phyloP scores from a whole-genome alignment of 2,888 invertebrate species.

The Erebia ligea region DNA sequence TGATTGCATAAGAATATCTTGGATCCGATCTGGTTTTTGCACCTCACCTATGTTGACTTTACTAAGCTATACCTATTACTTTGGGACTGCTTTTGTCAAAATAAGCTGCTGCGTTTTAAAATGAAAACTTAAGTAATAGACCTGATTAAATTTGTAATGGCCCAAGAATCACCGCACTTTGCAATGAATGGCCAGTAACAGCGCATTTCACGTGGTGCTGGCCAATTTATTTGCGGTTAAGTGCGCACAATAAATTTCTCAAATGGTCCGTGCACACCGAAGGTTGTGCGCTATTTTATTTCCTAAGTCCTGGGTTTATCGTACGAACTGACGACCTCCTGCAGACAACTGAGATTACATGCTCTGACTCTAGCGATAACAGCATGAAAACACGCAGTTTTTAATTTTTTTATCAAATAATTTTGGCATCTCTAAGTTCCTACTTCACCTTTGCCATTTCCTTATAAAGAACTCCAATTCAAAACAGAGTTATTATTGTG shows the following conservation, averaged over 20 bases:
- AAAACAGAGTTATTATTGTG: constrained; percentile 1
- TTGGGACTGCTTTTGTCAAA: not conserved
- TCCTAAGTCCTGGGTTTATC: constrained; percentile 55
- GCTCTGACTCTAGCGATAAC: not conserved
- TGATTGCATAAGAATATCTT: too few relatives aligned
- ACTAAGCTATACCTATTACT: too few relatives aligned
- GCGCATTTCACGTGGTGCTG: constrained; percentile 66
- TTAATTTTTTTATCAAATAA: too few relatives aligned
- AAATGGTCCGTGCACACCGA: constrained; percentile 78
- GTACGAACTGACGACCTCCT: constrained; percentile 38
- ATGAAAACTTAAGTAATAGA: constrained; percentile 19
- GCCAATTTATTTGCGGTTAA: constrained; percentile 82
- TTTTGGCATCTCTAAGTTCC: not conserved
- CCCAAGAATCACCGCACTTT: constrained; percentile 50
- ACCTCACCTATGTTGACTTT: too few relatives aligned
- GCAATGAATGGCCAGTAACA: constrained; percentile 54
- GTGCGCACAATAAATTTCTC: constrained; percentile 81
- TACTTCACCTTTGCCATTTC: not conserved
- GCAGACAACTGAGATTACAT: constrained; percentile 34
- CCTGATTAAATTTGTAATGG: constrained; percentile 48
- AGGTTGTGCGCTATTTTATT: constrained; percentile 79
- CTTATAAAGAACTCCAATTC: not conserved
- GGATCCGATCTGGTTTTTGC: too few relatives aligned
- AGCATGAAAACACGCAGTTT: not conserved
- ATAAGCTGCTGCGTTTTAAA: not conserved